Evolutionary conservation across 2,888 invertebrate genomes (phyloP).

Genomic region (Ischnura elegans): DNA sequence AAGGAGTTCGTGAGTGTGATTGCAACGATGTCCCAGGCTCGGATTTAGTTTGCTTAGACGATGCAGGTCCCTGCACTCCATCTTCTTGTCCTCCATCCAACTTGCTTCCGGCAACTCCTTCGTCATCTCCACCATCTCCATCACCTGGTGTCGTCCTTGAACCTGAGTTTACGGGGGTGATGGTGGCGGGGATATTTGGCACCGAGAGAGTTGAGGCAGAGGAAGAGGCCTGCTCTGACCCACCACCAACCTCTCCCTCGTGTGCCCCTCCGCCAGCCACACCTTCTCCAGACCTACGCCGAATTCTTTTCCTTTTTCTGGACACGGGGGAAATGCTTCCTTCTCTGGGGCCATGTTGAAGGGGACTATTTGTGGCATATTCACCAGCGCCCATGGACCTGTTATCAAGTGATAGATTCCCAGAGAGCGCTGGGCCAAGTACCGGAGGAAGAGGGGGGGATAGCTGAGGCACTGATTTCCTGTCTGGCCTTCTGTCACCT

Average conservation of each 20-base stretch:
- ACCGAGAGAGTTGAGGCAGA: constrained; percentile 74
- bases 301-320: constrained; percentile 73
- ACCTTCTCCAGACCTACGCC: constrained; percentile 72
- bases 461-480: constrained; percentile 66
- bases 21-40: constrained; percentile 73
- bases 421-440: constrained; percentile 76
- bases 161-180: constrained; percentile 76
- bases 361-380: constrained; percentile 59
- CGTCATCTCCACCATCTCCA: constrained; percentile 59
- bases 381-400: constrained; percentile 43
- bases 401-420: constrained; percentile 73
- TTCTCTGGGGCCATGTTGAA: constrained; percentile 69
- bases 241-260: constrained; percentile 72
- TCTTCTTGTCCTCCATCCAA: constrained; percentile 51
- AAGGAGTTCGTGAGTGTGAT: constrained; percentile 79
- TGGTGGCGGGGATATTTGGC: constrained; percentile 76
- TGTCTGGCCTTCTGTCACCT: constrained; percentile 75
- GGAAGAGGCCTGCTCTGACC: constrained; percentile 73
- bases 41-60: constrained; percentile 57
- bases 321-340: constrained; percentile 71
- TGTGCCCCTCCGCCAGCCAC: constrained; percentile 71
- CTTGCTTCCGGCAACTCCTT: constrained; percentile 52
- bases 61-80: constrained; percentile 38
- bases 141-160: constrained; percentile 53
- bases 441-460: constrained; percentile 74